These are phyloP conservation scores for Benthosema pterotum DNA, from an alignment of 2,797 vertebrate genomes.

Conservation along the genomic window DNA sequence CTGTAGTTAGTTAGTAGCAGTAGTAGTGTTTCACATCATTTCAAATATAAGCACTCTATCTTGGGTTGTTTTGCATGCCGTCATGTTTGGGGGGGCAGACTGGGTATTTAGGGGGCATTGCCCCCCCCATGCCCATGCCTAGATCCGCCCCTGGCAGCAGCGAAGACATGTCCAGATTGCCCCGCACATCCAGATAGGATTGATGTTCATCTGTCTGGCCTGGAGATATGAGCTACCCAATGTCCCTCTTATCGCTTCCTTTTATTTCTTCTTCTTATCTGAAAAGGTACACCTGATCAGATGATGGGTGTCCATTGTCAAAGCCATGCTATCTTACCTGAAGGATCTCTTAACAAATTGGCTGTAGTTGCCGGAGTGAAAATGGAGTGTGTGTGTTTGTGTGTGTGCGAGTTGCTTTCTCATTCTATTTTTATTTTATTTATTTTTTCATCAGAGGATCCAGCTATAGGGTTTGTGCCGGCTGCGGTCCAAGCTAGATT, in stretches of 20 bases:
- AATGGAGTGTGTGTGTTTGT: conserved; percentile 51
- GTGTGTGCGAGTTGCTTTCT: conserved; percentile 10
- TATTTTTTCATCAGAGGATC: conserved; percentile 68
- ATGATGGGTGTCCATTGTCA: conserved; percentile 56
- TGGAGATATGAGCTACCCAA: conserved; percentile 48
- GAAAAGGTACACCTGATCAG: conserved; percentile 64
- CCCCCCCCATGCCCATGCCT: too few species aligned
- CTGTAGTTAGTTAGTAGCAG: too few species aligned
- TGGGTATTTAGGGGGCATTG: too few species aligned
- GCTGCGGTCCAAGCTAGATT: conserved; percentile 58
- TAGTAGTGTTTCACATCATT: too few species aligned
- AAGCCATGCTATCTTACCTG: conserved; percentile 63
- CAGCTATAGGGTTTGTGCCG: conserved; percentile 54
- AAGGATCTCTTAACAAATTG: conserved; percentile 68
- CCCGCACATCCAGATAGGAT: neutral
- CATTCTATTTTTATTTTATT: conserved; percentile 32
- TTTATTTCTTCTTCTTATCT: conserved; percentile 59
- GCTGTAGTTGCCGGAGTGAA: conserved; percentile 57
- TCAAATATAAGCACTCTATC: too few species aligned
- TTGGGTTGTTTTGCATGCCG: too few species aligned
- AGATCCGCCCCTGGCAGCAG: too few species aligned
- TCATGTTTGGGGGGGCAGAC: too few species aligned
- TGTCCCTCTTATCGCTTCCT: conserved; percentile 43
- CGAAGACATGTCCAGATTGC: neutral
- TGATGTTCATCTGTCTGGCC: conserved; percentile 40